Evolutionary conservation across 2,113 vertebrate species (phyloP).

Genomic region (Aegotheles bennettii): DNA sequence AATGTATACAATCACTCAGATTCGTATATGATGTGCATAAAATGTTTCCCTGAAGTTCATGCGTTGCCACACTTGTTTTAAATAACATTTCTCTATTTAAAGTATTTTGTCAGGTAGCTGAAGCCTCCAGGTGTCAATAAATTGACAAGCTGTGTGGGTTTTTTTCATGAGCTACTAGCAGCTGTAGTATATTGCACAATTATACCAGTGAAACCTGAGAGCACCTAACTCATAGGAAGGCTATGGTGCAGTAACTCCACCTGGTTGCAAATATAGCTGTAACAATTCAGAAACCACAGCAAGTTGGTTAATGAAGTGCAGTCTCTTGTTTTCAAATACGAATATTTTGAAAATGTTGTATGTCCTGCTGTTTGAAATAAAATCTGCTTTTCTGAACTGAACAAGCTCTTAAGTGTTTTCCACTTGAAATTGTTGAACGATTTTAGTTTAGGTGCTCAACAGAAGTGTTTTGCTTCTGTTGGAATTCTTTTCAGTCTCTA

Average conservation of each 20-base stretch:
- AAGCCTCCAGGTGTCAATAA: not conserved
- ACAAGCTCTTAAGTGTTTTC: accelerated
- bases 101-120: not conserved
- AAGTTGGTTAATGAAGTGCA: not conserved
- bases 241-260: not conserved
- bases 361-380: slow-evolving; percentile 16
- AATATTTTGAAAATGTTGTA: slow-evolving; percentile 1
- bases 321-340: not conserved
- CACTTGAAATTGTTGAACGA: not conserved
- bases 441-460: not conserved
- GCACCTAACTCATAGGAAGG: not conserved
- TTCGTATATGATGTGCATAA: not conserved
- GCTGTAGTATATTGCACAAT: not conserved
- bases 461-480: not conserved
- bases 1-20: not conserved
- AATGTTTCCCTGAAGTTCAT: not conserved
- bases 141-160: not conserved
- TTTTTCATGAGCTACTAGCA: not conserved
- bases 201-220: not conserved
- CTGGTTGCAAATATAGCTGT: not conserved
- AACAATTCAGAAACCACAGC: not conserved
- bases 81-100: not conserved
- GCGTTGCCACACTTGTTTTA: not conserved
- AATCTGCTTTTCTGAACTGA: not conserved
- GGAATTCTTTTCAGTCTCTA: not conserved